Conservation (phyloP, 2,888 invertebrate species). For the Euproctis similis region DNA sequence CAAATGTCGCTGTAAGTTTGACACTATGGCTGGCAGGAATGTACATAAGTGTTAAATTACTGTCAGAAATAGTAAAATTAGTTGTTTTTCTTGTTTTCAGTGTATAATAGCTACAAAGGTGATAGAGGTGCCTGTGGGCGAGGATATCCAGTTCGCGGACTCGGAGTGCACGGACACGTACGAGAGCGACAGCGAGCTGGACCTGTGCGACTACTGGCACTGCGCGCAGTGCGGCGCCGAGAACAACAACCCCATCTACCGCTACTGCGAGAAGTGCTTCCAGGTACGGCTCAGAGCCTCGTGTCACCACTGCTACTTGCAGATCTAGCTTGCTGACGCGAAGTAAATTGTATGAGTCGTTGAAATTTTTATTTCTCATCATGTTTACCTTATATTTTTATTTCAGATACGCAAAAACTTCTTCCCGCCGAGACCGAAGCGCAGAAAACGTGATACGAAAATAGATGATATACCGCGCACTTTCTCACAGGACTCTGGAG, state of each 20-base stretch:
- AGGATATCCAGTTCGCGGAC: slow-evolving; percentile 61
- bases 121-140: slow-evolving; percentile 48
- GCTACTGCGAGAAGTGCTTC: slow-evolving; percentile 83
- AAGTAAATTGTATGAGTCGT: too few relatives aligned
- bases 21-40: too few relatives aligned
- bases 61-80: too few relatives aligned
- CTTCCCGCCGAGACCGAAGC: slow-evolving; percentile 80
- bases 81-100: too few relatives aligned
- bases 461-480: slow-evolving; percentile 26
- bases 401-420: slow-evolving; percentile 79
- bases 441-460: slow-evolving; percentile 38
- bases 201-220: slow-evolving; percentile 76
- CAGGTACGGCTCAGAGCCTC: too few relatives aligned
- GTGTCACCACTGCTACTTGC: too few relatives aligned
- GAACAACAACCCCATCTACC: slow-evolving; percentile 79
- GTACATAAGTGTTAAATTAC: too few relatives aligned
- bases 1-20: too few relatives aligned
- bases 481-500: slow-evolving; percentile 51
- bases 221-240: slow-evolving; percentile 79
- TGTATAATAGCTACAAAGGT: slow-evolving; percentile 59
- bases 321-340: too few relatives aligned
- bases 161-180: slow-evolving; percentile 53
- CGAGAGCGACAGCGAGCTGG: slow-evolving; percentile 67
- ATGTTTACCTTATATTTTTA: not conserved
- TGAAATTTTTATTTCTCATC: too few relatives aligned